Base-by-base conservation (phyloP, 2,113 vertebrate genomes). In the Rhinolophus sinicus region DNA sequence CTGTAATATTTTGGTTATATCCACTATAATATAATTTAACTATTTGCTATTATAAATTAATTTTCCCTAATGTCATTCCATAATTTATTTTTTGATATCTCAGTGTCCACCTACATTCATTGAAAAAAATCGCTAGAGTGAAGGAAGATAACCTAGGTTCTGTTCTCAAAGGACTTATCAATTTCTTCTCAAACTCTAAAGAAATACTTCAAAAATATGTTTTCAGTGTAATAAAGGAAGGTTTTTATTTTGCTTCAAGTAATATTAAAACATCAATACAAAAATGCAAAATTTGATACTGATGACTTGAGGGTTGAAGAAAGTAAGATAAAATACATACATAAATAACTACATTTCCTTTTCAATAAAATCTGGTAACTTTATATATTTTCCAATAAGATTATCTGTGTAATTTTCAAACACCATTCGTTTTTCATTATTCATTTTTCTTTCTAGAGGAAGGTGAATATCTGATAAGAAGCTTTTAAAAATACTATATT, bases 381-480 rank as follows among this genome's bases (percentile, higher is more conserved):
- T 9, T n/a, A 73, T 35, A 77, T 70, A 47, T n/a, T 90, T 96
- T 67, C 52, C 3, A 72, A 14, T n/a, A 72, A 70, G 28, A 78
- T 1, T 30, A 3, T 67, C 2, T 72, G 2, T 76, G 2, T 90
- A 40, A 93, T 64, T 95, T 95, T 72, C 13, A 70, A 88, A 44
- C 18, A 76, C 9, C n/a, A 26, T 65, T 88, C 4, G 10, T 72
- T 92, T 92, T 77, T 56, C 21, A 58, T 52, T 78, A 28, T 28
- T 86, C 30, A 33, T 77, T 93, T 93, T 85, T 62, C 21, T 88
- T 90, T 94, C 52, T 81, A n/a, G n/a, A 54, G 12, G 28, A 94
- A 73, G n/a, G 10, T 60, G 6, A 75, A 60, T 22, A 56, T 72
- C 54, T 47, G 28, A 82, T 86, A 50, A 52, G n/a, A 50, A 22